These are phyloP conservation scores for Sialia sialis DNA, from an alignment of 2,113 vertebrate species.

Conservation along the genomic window DNA sequence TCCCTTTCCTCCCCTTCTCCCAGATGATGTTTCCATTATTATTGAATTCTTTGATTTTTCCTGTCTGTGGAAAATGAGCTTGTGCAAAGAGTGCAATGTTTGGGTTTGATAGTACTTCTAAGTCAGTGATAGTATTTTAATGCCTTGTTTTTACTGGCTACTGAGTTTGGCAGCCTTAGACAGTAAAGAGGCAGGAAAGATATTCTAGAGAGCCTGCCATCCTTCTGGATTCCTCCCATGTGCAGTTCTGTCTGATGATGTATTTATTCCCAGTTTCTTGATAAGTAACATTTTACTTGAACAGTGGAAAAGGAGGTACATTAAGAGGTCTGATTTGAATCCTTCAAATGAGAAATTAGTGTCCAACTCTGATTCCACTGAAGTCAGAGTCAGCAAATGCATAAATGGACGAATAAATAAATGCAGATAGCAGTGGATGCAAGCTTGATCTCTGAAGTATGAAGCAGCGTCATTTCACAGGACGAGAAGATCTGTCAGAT, in stretches of 20 bases:
- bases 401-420: background rate
- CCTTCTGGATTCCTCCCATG: background rate
- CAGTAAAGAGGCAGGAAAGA: background rate
- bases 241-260: background rate
- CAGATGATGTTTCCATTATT: conserved; percentile 3
- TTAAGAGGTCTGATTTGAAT: background rate
- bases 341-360: background rate
- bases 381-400: background rate
- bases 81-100: background rate
- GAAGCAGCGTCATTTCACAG: background rate
- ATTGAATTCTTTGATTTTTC: conserved; percentile 11
- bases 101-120: background rate
- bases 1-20: background rate
- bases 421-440: background rate
- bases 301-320: background rate
- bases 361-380: background rate
- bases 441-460: background rate
- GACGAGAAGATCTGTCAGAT: background rate
- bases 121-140: background rate
- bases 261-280: background rate
- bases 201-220: background rate
- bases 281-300: background rate
- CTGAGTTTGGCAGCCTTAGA: background rate
- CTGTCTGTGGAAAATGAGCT: background rate
- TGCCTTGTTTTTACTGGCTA: background rate